Evolutionary conservation across 2,888 invertebrate genomes (phyloP), one percentile per base, ranked within the genome.

Genomic region (Drosophila aldrichi): DNA sequence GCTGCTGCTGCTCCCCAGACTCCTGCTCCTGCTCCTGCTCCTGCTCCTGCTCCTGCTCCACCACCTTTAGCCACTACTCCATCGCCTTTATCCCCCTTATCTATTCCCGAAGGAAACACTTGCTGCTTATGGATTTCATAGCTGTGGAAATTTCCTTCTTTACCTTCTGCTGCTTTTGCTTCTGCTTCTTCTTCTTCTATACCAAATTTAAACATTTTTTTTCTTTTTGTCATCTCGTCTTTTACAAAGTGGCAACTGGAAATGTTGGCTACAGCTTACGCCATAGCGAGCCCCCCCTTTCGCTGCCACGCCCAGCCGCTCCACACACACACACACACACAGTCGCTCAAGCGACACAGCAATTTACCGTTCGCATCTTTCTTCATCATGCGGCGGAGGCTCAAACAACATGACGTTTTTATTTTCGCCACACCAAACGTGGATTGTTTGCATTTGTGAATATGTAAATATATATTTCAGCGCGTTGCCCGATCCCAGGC

Each of bases 401-500:
- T 73, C 81, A 70, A 80, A 78, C 79, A 72, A 81, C 77, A 77
- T 79, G 79, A 81, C 81, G 58, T 79, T 81, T 81, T 81, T 77
- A 79, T 81, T 81, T 81, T 67, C 36, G 55, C 72, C 46, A 43
- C 41, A 38, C 48, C 67, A 56, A 49, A 49, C 67, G 60, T 66
- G 80, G 67, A 74, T 70, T 79, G 79, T 81, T 81, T 81, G 81
- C 76, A 79, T 81, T 76, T 81, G 81, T 74, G 76, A 79, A 81
- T 79, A 75, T 69, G 65, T 77, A 72, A 78, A 70, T 78, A 71
- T 78, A 73, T 68, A 40, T 54, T 79, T 78, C 70, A 73, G 59
- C 62, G 65, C 74, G 56, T 62, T 69, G 63, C 76, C 59, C 67
- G 72, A 77, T 77, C 73, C 74, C 41, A 49, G 60, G 25, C 25